phyloP scores from a whole-genome alignment of 2,888 invertebrate genomes.

The Ormyrus rosae region DNA sequence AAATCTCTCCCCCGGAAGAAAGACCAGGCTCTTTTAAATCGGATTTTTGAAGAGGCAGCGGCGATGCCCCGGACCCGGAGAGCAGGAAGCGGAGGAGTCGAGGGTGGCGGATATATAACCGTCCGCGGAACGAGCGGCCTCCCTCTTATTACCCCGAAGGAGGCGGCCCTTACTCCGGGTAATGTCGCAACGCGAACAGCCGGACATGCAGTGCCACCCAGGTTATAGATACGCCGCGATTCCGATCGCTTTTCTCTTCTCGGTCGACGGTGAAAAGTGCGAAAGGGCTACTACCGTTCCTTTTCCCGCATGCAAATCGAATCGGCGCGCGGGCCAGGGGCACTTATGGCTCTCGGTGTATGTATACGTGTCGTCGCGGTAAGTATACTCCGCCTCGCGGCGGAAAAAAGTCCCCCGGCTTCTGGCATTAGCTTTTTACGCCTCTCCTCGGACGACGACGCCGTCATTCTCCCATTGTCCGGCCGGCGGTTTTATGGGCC shows the following conservation, averaged over 20 bases:
- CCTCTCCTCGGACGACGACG: not conserved
- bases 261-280: slow-evolving; percentile 23
- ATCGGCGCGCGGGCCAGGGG: too few species aligned
- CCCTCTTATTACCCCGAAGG: slow-evolving; percentile 26
- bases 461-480: slow-evolving; percentile 24
- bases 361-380: too few species aligned
- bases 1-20: too few species aligned
- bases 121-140: slow-evolving; percentile 5
- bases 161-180: not conserved
- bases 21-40: not conserved
- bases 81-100: not conserved
- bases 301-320: not conserved
- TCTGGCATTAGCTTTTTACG: too few species aligned
- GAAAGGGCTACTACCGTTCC: not conserved
- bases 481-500: not conserved
- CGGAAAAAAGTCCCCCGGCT: too few species aligned
- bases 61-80: too few species aligned
- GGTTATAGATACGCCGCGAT: not conserved
- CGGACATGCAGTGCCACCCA: slow-evolving; percentile 24
- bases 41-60: too few species aligned
- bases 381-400: too few species aligned
- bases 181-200: slow-evolving; percentile 24
- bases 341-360: too few species aligned
- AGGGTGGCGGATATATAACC: not conserved
- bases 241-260: not conserved